A percentile compares a stretch with the other conserved stretches of the same genome.
phyloP scores from a whole-genome alignment of 1,140 invertebrate genomes.

The Drosophila aff. region DNA sequence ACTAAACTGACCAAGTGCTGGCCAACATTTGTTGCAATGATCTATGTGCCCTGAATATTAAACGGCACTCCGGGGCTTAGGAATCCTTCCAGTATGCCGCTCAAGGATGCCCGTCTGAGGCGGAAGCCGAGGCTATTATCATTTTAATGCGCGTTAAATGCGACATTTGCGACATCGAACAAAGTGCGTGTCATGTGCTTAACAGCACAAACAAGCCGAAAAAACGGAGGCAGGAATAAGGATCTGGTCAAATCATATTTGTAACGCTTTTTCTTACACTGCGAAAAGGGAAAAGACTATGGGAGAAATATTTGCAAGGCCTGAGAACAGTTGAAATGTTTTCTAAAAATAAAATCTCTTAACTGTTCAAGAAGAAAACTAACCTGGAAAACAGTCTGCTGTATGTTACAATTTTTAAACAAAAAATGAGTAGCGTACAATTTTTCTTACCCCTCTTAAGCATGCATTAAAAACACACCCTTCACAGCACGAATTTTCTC shows the following conservation, averaged over 20 bases:
- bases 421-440: neutral
- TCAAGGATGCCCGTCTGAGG: slow-evolving; percentile 2
- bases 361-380: neutral
- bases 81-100: neutral
- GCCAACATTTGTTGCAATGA: slow-evolving; percentile 82
- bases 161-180: slow-evolving; percentile 79
- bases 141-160: slow-evolving; percentile 84
- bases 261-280: slow-evolving; percentile 60
- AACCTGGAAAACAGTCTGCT: neutral
- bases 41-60: slow-evolving; percentile 84
- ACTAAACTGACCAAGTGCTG: slow-evolving; percentile 48
- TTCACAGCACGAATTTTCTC: neutral
- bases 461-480: neutral
- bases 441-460: neutral
- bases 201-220: slow-evolving; percentile 50
- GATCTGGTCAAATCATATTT: slow-evolving; percentile 66
- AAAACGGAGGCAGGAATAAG: slow-evolving; percentile 31
- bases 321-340: neutral
- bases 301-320: neutral
- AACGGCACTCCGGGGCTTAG: slow-evolving; percentile 49
- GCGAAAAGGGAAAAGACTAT: neutral
- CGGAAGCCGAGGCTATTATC: slow-evolving; percentile 62
- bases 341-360: no score
- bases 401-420: neutral
- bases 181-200: slow-evolving; percentile 82